These are phyloP conservation scores for Platorchestia sp. DNA, from an alignment of 1,140 invertebrate genomes.

Conservation along the genomic window DNA sequence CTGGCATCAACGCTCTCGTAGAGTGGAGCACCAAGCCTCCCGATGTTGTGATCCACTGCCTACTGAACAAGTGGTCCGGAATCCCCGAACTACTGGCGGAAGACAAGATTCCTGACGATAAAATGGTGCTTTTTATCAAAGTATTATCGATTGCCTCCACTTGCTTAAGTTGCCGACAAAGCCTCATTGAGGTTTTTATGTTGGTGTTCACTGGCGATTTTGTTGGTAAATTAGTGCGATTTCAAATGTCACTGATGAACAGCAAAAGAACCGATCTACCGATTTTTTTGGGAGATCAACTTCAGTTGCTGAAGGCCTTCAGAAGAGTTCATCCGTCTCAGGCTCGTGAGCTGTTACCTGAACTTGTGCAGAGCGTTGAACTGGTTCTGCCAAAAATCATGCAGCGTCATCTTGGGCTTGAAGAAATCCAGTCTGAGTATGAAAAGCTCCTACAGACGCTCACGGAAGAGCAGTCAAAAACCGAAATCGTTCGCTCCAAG, in stretches of 20 bases:
- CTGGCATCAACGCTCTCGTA: not conserved
- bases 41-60: not conserved
- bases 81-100: not conserved
- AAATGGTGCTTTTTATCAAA: constrained; percentile 47
- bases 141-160: constrained; percentile 55
- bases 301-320: constrained; percentile 31
- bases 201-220: constrained; percentile 34
- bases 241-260: not conserved
- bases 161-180: constrained; percentile 56
- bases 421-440: not conserved
- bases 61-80: not conserved
- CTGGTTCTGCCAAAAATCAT: not conserved
- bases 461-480: not conserved
- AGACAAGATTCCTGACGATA: constrained; percentile 29
- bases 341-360: constrained; percentile 15
- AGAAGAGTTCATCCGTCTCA: not conserved
- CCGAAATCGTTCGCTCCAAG: not conserved
- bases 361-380: not conserved
- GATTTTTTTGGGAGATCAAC: not conserved
- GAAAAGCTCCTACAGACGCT: not conserved
- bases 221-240: constrained; percentile 17
- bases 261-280: not conserved
- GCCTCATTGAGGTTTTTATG: not conserved
- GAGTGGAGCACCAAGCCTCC: constrained; percentile 25
- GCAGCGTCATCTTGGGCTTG: not conserved